These are phyloP conservation scores for Chaetorhynchus papuensis DNA, from an alignment of 2,113 vertebrate genomes.

Conservation along the genomic window DNA sequence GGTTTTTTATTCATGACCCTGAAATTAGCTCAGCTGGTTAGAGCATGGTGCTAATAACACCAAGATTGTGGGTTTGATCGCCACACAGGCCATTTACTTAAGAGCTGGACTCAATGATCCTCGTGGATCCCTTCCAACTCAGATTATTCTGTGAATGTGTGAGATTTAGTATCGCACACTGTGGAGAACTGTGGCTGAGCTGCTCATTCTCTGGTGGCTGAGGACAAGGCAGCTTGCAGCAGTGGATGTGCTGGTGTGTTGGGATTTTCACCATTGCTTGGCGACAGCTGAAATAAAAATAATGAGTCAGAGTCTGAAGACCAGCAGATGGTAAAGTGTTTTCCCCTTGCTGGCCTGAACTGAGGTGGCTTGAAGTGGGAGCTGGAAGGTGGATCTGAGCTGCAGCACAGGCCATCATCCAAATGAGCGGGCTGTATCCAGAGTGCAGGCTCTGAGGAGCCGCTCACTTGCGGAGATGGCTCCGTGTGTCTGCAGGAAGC, in stretches of 20 bases:
- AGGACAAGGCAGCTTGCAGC: neutral
- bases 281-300: constrained; percentile 57
- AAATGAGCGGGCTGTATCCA: fast-evolving
- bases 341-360: neutral
- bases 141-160: neutral
- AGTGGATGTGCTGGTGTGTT: neutral
- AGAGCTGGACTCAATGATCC: neutral
- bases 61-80: neutral
- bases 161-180: fast-evolving
- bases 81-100: neutral
- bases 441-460: fast-evolving
- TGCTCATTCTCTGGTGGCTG: neutral
- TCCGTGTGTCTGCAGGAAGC: neutral
- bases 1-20: neutral
- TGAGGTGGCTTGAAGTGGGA: neutral
- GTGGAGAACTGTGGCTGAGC: neutral
- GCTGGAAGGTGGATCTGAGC: neutral
- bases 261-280: constrained; percentile 28
- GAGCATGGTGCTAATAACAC: neutral
- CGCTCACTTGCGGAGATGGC: fast-evolving
- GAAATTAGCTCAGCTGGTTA: neutral
- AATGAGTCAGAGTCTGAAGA: constrained; percentile 49
- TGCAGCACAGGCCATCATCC: neutral
- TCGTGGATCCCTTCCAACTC: neutral
- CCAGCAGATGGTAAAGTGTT: constrained; percentile 5